Evolutionary conservation across 2,888 invertebrate species (phyloP).

Genomic region (Pristionchus mayeri): DNA sequence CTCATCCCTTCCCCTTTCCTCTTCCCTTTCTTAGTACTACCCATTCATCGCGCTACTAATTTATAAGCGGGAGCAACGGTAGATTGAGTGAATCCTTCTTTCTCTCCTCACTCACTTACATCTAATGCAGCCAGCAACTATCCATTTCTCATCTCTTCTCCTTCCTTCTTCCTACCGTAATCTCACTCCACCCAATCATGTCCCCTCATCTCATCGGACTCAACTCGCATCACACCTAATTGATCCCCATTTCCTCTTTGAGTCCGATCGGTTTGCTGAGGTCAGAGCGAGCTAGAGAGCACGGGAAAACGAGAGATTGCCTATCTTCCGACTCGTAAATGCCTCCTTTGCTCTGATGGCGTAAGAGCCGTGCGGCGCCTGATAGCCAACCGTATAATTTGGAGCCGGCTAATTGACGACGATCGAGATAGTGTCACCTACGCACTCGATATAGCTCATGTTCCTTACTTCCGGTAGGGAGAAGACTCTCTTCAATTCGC

Average conservation of each 20-base stretch:
- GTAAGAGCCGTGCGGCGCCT: not conserved
- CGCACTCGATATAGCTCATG: no score
- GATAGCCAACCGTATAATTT: slow-evolving; percentile 9
- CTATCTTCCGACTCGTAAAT: not conserved
- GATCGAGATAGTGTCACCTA: no score
- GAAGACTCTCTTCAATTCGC: no score
- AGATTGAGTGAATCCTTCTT: slow-evolving; percentile 35
- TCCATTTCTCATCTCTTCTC: slow-evolving; percentile 15
- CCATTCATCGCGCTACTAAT: slow-evolving; percentile 25
- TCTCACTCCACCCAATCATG: not conserved
- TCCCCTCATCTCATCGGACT: not conserved
- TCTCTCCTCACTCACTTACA: not conserved
- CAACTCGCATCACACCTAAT: not conserved
- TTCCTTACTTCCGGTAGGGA: no score
- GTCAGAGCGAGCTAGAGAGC: no score
- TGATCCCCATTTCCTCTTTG: not conserved
- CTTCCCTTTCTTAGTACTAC: not conserved
- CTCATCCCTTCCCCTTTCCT: not conserved
- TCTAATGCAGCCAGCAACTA: not conserved
- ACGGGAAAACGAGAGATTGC: no score
- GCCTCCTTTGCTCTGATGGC: slow-evolving; percentile 1
- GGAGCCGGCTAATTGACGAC: not conserved
- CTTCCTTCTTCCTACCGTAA: not conserved
- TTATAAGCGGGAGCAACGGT: not conserved
- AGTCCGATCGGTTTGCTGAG: no score